These are phyloP conservation scores for Hephaestus fuliginosus DNA, from an alignment of 2,797 vertebrate species.

Conservation along the genomic window DNA sequence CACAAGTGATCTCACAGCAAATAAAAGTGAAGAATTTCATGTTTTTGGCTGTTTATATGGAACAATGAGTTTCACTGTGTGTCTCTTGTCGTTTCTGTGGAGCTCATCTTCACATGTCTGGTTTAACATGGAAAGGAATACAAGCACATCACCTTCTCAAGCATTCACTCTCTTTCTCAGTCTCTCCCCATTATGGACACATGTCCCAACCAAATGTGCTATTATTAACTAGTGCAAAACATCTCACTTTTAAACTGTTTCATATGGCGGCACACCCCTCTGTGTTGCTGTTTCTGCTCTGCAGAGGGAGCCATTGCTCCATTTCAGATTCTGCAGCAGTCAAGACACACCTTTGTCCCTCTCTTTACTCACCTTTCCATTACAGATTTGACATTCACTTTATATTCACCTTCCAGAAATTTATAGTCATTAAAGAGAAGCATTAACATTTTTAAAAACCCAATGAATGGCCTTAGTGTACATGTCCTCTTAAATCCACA, in stretches of 20 bases:
- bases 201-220: background rate
- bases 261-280: background rate
- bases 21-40: constrained; percentile 15
- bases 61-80: constrained; percentile 27
- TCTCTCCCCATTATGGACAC: background rate
- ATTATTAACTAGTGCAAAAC: background rate
- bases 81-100: constrained; percentile 14
- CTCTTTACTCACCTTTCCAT: constrained; percentile 8
- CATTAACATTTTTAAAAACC: constrained; percentile 22
- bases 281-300: constrained; percentile 41
- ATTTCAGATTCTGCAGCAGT: constrained; percentile 34
- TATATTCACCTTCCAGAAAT: constrained; percentile 29
- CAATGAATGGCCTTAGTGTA: constrained; percentile 35
- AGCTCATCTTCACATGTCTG: constrained; percentile 25
- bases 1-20: constrained; percentile 18
- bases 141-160: background rate
- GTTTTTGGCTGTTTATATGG: constrained; percentile 8
- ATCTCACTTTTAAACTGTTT: background rate
- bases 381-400: constrained; percentile 25
- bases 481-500: constrained; percentile 48
- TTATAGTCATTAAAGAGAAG: constrained; percentile 32
- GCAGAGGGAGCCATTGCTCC: constrained; percentile 80
- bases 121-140: background rate
- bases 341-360: background rate
- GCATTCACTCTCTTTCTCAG: background rate